Evolutionary conservation across 2,797 vertebrate species (phyloP).

Genomic region (Onychomys torridus): DNA sequence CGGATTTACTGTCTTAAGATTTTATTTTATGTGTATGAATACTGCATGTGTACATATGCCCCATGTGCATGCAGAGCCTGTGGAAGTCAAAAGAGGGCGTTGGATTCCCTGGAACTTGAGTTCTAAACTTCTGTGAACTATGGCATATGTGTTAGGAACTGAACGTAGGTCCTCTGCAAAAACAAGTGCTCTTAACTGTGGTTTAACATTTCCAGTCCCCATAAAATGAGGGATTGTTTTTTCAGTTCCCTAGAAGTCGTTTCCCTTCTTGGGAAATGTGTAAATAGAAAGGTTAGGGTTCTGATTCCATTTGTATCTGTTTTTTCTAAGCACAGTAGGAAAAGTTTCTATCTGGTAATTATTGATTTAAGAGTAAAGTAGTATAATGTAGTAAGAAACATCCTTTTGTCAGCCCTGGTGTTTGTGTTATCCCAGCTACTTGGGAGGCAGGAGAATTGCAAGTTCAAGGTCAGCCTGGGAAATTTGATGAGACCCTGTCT

Average conservation of each 20-base stretch:
- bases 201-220: background rate
- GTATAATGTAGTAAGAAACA: background rate
- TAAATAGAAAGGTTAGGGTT: slow-evolving; percentile 9
- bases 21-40: background rate
- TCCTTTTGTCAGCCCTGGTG: background rate
- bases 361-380: slow-evolving; percentile 42
- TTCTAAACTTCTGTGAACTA: background rate
- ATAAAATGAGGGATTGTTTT: background rate
- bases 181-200: background rate
- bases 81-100: background rate
- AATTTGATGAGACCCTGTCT: background rate
- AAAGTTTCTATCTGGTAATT: slow-evolving; percentile 4
- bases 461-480: background rate
- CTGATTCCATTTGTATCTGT: background rate
- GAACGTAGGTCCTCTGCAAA: background rate
- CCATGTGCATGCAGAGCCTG: background rate
- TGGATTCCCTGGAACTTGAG: background rate
- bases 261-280: background rate
- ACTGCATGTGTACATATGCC: too few relatives aligned
- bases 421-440: background rate
- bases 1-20: background rate
- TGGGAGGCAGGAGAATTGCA: background rate
- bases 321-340: background rate
- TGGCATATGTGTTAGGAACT: background rate
- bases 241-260: background rate